A percentile compares a stretch with the other conserved stretches of the same genome.
Evolutionary conservation across 2,113 vertebrate genomes (phyloP).

Genomic region (Rhynchopsitta pachyrhyncha): DNA sequence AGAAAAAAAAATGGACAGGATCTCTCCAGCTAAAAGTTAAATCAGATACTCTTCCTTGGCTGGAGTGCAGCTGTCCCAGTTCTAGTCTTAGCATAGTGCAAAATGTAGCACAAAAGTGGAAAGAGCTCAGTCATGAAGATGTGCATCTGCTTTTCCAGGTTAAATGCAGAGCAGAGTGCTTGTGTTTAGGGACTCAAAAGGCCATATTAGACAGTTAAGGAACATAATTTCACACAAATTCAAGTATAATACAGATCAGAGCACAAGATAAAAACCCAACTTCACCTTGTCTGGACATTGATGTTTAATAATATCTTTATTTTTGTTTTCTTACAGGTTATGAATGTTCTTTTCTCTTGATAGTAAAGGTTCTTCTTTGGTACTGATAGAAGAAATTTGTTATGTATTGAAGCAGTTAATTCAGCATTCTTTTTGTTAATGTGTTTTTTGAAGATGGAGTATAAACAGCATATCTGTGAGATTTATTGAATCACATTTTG

Average conservation of each 20-base stretch:
- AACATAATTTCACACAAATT: not conserved
- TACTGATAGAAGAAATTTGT: not conserved
- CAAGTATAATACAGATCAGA: not conserved
- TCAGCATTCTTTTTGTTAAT: not conserved
- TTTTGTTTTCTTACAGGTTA: not conserved
- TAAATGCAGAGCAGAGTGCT: not conserved
- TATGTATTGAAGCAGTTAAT: not conserved
- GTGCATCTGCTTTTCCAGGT: not conserved
- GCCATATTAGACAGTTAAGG: not conserved
- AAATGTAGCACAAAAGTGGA: not conserved
- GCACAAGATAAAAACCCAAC: not conserved
- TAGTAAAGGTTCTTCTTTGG: not conserved
- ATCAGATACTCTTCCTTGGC: not conserved
- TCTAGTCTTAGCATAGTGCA: not conserved
- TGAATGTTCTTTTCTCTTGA: not conserved
- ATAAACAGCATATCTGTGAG: not conserved
- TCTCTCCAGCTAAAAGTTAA: not conserved
- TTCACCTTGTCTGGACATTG: not conserved
- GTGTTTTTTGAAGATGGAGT: not conserved
- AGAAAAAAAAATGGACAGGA: not conserved
- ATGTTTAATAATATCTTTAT: not conserved
- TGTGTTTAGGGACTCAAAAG: not conserved
- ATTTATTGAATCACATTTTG: not conserved
- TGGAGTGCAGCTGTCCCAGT: not conserved
- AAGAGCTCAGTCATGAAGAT: rapidly evolving